Conservation (phyloP, 2,888 invertebrate genomes). For the Troides oblongomaculatus region DNA sequence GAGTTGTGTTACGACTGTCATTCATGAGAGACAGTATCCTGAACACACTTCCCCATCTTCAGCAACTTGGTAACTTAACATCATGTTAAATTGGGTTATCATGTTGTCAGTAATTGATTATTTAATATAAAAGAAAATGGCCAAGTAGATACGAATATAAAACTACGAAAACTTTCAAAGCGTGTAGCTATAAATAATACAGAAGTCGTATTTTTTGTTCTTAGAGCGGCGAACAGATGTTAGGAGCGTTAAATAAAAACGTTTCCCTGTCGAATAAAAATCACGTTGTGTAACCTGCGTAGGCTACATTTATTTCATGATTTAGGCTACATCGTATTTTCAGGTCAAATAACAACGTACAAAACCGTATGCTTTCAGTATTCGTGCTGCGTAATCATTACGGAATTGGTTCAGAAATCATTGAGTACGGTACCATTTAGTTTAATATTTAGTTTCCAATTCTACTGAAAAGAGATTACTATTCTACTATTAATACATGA, state of each 20-base stretch:
- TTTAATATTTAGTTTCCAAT: too few relatives aligned
- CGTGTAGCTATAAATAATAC: background rate
- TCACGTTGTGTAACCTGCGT: constrained; percentile 9
- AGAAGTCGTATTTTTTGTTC: constrained; percentile 1
- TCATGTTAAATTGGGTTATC: too few relatives aligned
- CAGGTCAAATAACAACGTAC: constrained; percentile 17
- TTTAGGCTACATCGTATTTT: constrained; percentile 17
- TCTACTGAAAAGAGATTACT: too few relatives aligned
- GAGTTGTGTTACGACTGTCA: too few relatives aligned
- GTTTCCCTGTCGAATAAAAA: constrained; percentile 18
- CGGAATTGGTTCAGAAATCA: constrained; percentile 5
- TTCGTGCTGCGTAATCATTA: constrained; percentile 13
- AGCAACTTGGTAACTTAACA: too few relatives aligned
- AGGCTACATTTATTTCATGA: constrained; percentile 13
- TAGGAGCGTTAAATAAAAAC: constrained; percentile 11
- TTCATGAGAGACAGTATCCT: too few relatives aligned
- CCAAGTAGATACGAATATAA: background rate
- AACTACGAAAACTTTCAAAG: background rate
- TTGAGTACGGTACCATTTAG: too few relatives aligned
- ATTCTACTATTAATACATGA: too few relatives aligned
- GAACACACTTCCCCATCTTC: too few relatives aligned
- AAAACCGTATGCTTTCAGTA: constrained; percentile 12
- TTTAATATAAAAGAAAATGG: background rate
- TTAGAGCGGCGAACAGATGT: constrained; percentile 10
- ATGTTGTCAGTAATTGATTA: background rate